phyloP scores from a whole-genome alignment of 2,888 invertebrate genomes.

The Drosophila tanythrix region DNA sequence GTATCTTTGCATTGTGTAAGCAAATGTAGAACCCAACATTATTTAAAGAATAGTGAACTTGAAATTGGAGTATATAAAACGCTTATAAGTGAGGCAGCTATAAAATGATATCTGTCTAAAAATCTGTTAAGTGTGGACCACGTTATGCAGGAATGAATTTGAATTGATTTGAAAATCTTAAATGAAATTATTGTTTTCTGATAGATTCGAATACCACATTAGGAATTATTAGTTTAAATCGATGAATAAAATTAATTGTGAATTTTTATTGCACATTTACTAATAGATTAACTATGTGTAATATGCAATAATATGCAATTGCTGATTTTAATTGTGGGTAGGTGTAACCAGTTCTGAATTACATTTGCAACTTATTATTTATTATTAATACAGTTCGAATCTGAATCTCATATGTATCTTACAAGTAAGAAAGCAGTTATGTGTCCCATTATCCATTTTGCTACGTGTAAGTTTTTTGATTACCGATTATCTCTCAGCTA shows the following conservation, averaged over 20 bases:
- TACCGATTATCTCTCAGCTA: background rate
- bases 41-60: background rate
- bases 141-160: too few species aligned
- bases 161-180: too few species aligned
- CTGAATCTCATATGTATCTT: background rate
- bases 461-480: background rate
- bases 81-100: background rate
- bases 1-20: background rate
- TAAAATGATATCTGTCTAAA: too few species aligned
- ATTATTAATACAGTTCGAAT: background rate
- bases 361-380: background rate
- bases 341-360: background rate
- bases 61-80: background rate
- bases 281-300: background rate
- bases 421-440: background rate
- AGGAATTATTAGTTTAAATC: background rate
- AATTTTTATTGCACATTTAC: background rate
- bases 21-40: fast-evolving
- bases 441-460: background rate
- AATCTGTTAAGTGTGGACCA: too few species aligned
- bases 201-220: background rate
- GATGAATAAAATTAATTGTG: background rate
- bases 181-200: background rate
- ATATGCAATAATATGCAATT: background rate
- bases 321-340: background rate